phyloP scores from a whole-genome alignment of 2,113 vertebrate genomes.

The Gymnorhina tibicen region DNA sequence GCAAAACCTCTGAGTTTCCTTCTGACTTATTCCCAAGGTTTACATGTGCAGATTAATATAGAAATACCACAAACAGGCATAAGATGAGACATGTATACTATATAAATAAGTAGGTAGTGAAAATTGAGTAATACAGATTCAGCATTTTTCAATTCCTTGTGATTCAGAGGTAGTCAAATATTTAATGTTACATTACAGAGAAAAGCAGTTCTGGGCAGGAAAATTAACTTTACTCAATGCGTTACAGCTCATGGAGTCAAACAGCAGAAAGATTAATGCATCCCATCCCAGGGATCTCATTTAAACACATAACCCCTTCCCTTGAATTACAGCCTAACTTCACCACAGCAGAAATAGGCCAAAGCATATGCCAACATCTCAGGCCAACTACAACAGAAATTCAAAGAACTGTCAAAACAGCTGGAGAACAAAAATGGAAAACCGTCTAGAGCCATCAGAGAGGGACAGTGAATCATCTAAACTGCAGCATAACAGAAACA shows the following conservation, averaged over 20 bases:
- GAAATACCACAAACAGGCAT: not conserved
- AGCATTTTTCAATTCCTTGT: not conserved
- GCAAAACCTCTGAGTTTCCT: not conserved
- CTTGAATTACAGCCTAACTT: not conserved
- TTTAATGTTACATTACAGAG: not conserved
- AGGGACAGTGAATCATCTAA: not conserved
- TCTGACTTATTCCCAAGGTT: not conserved
- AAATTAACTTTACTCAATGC: not conserved
- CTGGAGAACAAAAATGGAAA: not conserved
- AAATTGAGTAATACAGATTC: not conserved
- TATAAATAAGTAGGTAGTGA: not conserved
- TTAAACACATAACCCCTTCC: rapidly evolving
- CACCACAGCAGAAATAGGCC: not conserved
- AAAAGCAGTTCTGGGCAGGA: not conserved
- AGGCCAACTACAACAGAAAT: not conserved
- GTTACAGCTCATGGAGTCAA: not conserved
- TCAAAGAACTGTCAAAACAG: not conserved
- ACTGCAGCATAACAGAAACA: not conserved
- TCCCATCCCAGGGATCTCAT: not conserved
- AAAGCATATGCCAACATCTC: not conserved
- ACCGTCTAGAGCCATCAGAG: not conserved
- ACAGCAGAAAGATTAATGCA: not conserved
- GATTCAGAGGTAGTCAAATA: not conserved
- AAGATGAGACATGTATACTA: not conserved
- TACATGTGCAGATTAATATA: not conserved